Evolutionary conservation across 64 coral and sea anemone genomes (phyloP), one percentile per base, ranked within the genome.

Genomic region (Montipora foliosa): DNA sequence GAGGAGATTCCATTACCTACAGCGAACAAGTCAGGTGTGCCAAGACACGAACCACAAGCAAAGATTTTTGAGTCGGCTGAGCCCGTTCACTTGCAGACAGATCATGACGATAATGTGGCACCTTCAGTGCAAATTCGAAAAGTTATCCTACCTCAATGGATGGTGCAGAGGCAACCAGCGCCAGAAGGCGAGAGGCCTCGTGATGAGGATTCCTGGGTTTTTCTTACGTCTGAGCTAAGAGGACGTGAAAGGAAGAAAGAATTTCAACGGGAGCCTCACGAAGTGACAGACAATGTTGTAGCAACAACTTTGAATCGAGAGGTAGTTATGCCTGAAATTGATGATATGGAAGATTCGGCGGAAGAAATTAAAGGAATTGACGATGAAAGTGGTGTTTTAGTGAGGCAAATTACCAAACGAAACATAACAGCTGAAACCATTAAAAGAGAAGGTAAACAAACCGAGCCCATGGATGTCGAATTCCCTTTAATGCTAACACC

Each of bases 321-420:
- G 69, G 51, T 72, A 74, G 45, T 79, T 14, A 55, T 51, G 5
- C 77, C 78, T 16, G 67, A 91, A 74, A 81, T 91, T 5, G 48
- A 52, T 5, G 89, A 49, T 8, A 58, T 87, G 45, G 62, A 72
- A 24, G 83, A 49, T 72, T 17, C 17, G 3, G 79, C 24, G 13
- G 37, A 71, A 74, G 8, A 79, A 49, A 89, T 37, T 37, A 37
- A 88, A 67, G 89, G 88, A 10, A 93, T 55, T 85, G 51, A 76
- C 64, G 87, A 95, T 91, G 74, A 92, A 16, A 71, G 90, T 48
- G 93, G 96, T 60, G 70, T 93, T 21, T 84, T 45, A 15, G 86
- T 98, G 5, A 92, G 62, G 44, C 67, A 92, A 67, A 75, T 93
- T 47, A 72, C 89, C 4, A 37, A 67, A 16, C 90, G 73, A 68